Base-by-base conservation (phyloP, 2,113 vertebrate species). In the Spea bombifrons region DNA sequence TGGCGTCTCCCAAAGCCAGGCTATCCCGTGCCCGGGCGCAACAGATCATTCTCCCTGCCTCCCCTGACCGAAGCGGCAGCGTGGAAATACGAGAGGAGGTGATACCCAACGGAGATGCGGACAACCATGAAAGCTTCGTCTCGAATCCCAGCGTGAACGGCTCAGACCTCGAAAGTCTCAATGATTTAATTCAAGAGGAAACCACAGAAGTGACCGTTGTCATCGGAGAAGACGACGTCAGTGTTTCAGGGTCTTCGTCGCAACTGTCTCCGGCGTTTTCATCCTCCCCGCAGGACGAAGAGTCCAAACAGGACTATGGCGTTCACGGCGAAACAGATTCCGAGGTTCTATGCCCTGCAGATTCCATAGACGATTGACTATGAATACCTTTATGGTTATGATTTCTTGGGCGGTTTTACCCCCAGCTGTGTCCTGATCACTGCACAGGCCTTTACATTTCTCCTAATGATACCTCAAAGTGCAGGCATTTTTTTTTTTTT, bases 151-250 rank as follows among this genome's bases (percentile, higher is more conserved):
- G 86, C 1, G 91, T 92, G 16, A 85, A 88, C 45, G 98, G 97
- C 85, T 90, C 97, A 0, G 96, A 99, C 75, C 91, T 99, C 15
- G 96, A 98, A 75, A 94, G 95, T 70, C 92, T 99, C 44, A 96
- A 92, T 49, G 93, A 94, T 1, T 75, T 99, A 81, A 98, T 99
- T 74, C 96, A 97, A 80, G 95, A 95, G 66, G 96, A 95, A 0
- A 88, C 95, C 0, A 83, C 94, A 0, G 95, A 97, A 70, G 96
- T 98, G 12, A 97, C 95, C 0, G 96, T 98, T 76, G 30, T 30
- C 30, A 94, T 98, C 80, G 97, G 95, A 0, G 94, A 95, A 0
- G 91, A 87, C 0, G 89, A 84, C 5, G 91, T 90, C 63, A 92
- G 86, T 79, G 80, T 90, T 4, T 66, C 90, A 0, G 88, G 90